Conservation (phyloP, 2,888 invertebrate genomes). For the Zonitis immaculata region DNA sequence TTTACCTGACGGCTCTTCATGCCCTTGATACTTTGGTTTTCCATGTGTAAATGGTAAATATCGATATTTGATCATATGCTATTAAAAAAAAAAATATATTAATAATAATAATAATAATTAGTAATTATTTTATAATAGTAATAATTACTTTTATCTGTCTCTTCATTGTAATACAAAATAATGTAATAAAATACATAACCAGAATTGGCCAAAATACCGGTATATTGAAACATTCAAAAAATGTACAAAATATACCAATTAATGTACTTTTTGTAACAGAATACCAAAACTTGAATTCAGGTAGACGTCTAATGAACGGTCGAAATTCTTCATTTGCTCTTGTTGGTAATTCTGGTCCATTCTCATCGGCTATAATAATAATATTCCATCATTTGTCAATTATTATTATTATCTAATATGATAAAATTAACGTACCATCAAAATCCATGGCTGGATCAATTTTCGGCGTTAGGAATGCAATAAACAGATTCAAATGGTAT, state of each 20-base stretch:
- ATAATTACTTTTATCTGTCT: constrained; percentile 91
- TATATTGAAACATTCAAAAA: constrained; percentile 97
- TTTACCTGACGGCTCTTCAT: constrained; percentile 45
- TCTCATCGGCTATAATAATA: constrained; percentile 65
- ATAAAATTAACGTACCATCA: too few species aligned
- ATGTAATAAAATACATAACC: constrained; percentile 98
- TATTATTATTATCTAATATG: too few species aligned
- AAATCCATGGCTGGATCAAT: constrained; percentile 97
- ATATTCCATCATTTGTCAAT: too few species aligned
- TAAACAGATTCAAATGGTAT: constrained; percentile 98
- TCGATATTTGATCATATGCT: constrained; percentile 99
- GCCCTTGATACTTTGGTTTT: constrained; percentile 89
- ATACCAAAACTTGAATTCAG: constrained; percentile 99
- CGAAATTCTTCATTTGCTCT: constrained; percentile 95
- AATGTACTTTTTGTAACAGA: constrained; percentile 92
- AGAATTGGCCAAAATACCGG: constrained; percentile 99
- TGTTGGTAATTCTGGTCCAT: constrained; percentile 92
- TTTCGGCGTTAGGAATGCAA: constrained; percentile 99
- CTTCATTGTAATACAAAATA: constrained; percentile 99
- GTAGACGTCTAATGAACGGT: constrained; percentile 93
- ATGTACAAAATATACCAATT: constrained; percentile 86
- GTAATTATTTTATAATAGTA: background rate
- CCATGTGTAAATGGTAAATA: constrained; percentile 98
- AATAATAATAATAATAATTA: background rate
- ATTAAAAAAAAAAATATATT: constrained; percentile 36